Percentiles rank a stretch among this genome's conserved stretches.
Conservation (phyloP, 2,888 invertebrate genomes). For the Agonopterix arenella region DNA sequence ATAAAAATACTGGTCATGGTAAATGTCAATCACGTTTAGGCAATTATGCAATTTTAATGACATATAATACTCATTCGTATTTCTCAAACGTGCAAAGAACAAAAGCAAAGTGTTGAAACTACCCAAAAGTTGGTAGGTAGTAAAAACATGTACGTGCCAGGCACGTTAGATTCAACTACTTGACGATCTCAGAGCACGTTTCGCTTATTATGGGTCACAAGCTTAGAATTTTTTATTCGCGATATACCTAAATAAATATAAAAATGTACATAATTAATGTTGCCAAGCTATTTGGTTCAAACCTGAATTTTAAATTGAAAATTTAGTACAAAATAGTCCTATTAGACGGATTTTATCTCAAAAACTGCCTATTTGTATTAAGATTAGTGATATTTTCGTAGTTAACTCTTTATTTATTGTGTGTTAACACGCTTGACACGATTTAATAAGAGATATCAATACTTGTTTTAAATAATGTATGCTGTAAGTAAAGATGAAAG, state of each 20-base stretch:
- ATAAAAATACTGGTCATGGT: no score
- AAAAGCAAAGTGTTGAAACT: constrained; percentile 43
- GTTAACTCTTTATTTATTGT: no score
- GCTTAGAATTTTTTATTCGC: no score
- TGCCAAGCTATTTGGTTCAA: neutral
- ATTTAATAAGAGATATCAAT: no score
- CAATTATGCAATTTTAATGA: constrained; percentile 9
- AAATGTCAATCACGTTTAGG: no score
- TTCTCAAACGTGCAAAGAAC: constrained; percentile 32
- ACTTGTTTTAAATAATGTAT: neutral
- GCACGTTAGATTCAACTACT: constrained; percentile 19
- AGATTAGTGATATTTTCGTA: no score
- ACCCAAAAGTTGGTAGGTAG: constrained; percentile 29
- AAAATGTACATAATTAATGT: neutral
- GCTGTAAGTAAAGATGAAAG: constrained; percentile 34
- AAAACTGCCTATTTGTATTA: no score
- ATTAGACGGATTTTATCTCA: no score
- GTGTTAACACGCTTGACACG: no score
- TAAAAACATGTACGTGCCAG: constrained; percentile 39
- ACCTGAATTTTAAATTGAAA: no score
- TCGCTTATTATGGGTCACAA: constrained; percentile 7
- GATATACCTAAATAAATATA: no score
- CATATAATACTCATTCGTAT: constrained; percentile 15
- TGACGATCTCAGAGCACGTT: constrained; percentile 17
- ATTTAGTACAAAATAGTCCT: no score